phyloP scores from a whole-genome alignment of 2,797 vertebrate genomes.

The Cynopterus sphinx region DNA sequence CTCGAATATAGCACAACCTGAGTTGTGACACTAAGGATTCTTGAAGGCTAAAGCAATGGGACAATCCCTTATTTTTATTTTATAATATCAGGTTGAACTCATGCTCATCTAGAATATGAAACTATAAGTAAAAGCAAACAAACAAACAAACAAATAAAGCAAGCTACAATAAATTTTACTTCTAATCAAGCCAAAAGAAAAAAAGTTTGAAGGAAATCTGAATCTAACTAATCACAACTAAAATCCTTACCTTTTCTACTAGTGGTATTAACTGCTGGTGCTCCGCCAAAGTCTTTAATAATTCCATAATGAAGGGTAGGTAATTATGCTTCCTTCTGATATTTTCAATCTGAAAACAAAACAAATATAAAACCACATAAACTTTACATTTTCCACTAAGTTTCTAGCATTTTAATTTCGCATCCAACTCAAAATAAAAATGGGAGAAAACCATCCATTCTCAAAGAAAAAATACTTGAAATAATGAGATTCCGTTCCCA shows the following conservation, averaged over 20 bases:
- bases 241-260: slow-evolving; percentile 94
- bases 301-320: slow-evolving; percentile 98
- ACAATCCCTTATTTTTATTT: not conserved
- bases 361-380: slow-evolving; percentile 28
- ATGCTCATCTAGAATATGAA: not conserved
- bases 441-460: not conserved
- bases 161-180: slow-evolving; percentile 28
- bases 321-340: slow-evolving; percentile 99
- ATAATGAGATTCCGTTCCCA: not conserved
- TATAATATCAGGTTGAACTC: not conserved
- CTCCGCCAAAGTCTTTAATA: slow-evolving; percentile 97
- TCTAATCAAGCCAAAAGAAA: not conserved
- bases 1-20: not conserved
- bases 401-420: slow-evolving; percentile 17
- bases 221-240: not conserved
- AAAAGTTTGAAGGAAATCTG: not conserved
- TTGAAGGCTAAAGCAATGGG: not conserved
- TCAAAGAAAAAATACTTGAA: slow-evolving; percentile 24
- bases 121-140: not conserved
- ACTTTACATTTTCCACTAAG: not conserved
- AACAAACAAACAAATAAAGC: too few species aligned
- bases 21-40: not conserved
- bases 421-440: slow-evolving; percentile 38
- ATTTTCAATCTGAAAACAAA: slow-evolving; percentile 93
- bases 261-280: slow-evolving; percentile 98